Conservation (phyloP, 2,797 vertebrate genomes). For the Hyperoplus immaculatus region DNA sequence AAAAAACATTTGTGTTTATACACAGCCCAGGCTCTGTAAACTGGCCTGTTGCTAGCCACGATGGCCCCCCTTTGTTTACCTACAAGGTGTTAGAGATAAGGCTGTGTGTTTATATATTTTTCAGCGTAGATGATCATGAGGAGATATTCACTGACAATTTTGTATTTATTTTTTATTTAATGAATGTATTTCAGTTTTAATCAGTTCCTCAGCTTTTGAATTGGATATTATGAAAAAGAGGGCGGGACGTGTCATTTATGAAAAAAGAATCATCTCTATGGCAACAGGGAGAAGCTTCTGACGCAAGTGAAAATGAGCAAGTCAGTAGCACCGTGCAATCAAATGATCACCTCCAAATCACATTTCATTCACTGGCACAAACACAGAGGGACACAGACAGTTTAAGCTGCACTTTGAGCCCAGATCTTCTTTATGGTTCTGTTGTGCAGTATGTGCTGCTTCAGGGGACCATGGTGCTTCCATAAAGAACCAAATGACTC, state of each 20-base stretch:
- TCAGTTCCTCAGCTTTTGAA: slow-evolving; percentile 58
- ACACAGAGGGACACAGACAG: slow-evolving; percentile 16
- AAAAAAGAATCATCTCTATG: slow-evolving; percentile 73
- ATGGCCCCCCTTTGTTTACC: too few relatives aligned
- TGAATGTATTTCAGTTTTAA: slow-evolving; percentile 64
- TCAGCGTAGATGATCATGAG: too few relatives aligned
- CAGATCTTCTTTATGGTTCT: slow-evolving; percentile 56
- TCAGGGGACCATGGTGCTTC: slow-evolving; percentile 59
- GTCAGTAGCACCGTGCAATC: slow-evolving; percentile 70
- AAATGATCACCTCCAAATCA: slow-evolving; percentile 77
- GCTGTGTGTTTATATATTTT: too few relatives aligned
- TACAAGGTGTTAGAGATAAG: too few relatives aligned
- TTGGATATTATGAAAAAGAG: slow-evolving; percentile 46
- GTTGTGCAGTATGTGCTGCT: slow-evolving; percentile 54
- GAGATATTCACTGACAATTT: too few relatives aligned
- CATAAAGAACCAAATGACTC: slow-evolving; percentile 73
- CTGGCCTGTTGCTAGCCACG: too few relatives aligned
- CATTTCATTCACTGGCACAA: slow-evolving; percentile 57
- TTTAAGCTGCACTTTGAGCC: slow-evolving; percentile 22
- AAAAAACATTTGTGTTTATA: too few relatives aligned
- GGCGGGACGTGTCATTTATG: slow-evolving; percentile 64
- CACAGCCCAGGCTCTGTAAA: too few relatives aligned
- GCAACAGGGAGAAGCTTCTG: slow-evolving; percentile 73
- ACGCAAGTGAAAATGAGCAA: slow-evolving; percentile 67
- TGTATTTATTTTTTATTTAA: neutral